Evolutionary conservation across 2,888 invertebrate species (phyloP).

Genomic region (Platycheirus rosarum): DNA sequence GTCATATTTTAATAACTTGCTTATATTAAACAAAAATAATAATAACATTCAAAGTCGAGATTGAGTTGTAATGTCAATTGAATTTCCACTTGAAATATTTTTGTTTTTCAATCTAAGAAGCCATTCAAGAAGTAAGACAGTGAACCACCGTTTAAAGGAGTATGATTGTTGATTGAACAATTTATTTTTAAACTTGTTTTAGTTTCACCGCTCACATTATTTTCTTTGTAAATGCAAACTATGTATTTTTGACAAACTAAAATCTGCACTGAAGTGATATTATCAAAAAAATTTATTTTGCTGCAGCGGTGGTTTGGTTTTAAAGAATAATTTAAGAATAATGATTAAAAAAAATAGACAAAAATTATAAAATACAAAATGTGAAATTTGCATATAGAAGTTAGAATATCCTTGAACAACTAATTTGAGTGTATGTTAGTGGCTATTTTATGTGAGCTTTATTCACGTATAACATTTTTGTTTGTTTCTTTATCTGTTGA

Average conservation of each 20-base stretch:
- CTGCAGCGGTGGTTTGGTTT: conserved; percentile 21
- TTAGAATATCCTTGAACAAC: not conserved
- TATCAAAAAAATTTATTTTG: conserved; percentile 3
- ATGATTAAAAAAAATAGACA: not conserved
- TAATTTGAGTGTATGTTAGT: too few species aligned
- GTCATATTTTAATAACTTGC: conserved; percentile 40
- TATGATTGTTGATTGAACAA: too few species aligned
- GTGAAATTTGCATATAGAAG: not conserved
- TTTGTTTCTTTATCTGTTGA: too few species aligned
- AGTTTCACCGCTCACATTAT: not conserved
- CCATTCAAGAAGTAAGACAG: not conserved
- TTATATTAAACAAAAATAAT: conserved; percentile 29
- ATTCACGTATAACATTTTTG: too few species aligned
- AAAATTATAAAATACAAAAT: not conserved
- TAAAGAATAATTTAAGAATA: conserved; percentile 3
- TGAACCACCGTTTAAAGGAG: not conserved
- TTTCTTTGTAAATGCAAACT: not conserved
- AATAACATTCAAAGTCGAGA: conserved; percentile 29
- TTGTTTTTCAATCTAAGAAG: not conserved
- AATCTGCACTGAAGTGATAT: conserved; percentile 2
- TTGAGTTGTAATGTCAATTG: conserved; percentile 11
- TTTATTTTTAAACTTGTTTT: too few species aligned
- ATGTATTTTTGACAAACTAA: not conserved
- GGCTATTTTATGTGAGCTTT: too few species aligned
- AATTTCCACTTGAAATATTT: not conserved